phyloP scores from a whole-genome alignment of 1,140 invertebrate species.

The Nixonia krombeini region DNA sequence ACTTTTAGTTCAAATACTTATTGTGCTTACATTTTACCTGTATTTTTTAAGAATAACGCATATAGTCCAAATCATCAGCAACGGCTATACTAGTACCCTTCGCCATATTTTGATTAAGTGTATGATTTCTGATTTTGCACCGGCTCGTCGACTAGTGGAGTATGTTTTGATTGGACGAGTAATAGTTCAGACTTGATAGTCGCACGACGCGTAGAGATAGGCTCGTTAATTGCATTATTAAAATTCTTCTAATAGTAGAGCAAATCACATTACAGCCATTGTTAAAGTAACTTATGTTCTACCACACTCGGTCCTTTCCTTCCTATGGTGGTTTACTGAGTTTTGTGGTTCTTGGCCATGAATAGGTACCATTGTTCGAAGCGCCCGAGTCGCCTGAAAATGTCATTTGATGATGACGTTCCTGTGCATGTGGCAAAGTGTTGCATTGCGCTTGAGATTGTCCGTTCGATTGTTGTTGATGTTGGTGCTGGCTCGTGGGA shows the following conservation, averaged over 20 bases:
- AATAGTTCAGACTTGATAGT: constrained; percentile 47
- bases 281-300: constrained; percentile 69
- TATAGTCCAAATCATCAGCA: constrained; percentile 28
- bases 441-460: constrained; percentile 50
- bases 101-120: constrained; percentile 30
- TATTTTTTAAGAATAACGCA: too few relatives aligned
- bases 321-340: constrained; percentile 69
- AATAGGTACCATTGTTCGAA: constrained; percentile 50
- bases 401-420: constrained; percentile 46
- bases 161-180: constrained; percentile 48
- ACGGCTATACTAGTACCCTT: constrained; percentile 10
- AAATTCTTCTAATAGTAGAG: constrained; percentile 50
- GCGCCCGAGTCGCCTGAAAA: constrained; percentile 43
- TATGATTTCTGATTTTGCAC: constrained; percentile 38
- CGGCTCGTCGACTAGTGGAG: constrained; percentile 8
- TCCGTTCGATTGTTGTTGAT: constrained; percentile 46
- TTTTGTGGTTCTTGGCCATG: constrained; percentile 68
- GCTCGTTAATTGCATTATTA: constrained; percentile 50
- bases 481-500: constrained; percentile 51
- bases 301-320: constrained; percentile 52
- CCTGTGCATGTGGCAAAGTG: constrained; percentile 42
- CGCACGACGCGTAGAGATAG: constrained; percentile 45
- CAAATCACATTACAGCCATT: constrained; percentile 65
- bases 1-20: constrained; percentile 13
- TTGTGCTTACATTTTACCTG: constrained; percentile 37